Conservation (phyloP, 2,113 vertebrate genomes). For the Hymenochirus boettgeri region DNA sequence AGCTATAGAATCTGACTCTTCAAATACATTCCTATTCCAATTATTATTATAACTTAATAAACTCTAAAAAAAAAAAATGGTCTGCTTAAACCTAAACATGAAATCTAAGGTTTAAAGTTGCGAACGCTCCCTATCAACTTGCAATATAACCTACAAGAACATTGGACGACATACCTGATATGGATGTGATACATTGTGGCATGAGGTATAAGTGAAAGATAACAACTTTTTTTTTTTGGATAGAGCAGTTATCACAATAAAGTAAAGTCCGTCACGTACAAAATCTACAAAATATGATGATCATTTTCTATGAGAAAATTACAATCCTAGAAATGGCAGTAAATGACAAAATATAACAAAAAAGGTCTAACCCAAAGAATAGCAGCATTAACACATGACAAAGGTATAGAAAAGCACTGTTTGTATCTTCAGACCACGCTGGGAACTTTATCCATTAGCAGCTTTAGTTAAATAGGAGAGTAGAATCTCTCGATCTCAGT, state of each 20-base stretch:
- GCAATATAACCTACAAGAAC: conserved; percentile 36
- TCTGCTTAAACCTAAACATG: too few relatives aligned
- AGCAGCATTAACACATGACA: conserved; percentile 90
- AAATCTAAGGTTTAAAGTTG: too few relatives aligned
- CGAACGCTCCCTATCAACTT: neutral
- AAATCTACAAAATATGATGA: conserved; percentile 59
- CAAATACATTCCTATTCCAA: conserved; percentile 46
- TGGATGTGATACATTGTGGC: conserved; percentile 77
- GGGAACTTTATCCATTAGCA: conserved; percentile 88
- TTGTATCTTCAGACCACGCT: conserved; percentile 64
- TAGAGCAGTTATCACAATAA: conserved; percentile 87
- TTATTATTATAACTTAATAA: conserved; percentile 49
- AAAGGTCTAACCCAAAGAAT: conserved; percentile 78
- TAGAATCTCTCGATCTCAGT: conserved; percentile 55
- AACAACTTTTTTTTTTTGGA: conserved; percentile 79
- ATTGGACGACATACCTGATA: conserved; percentile 61
- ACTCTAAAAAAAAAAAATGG: conserved; percentile 46
- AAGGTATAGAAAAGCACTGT: conserved; percentile 79
- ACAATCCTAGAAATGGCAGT: conserved; percentile 83
- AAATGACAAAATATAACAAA: conserved; percentile 81
- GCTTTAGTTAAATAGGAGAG: conserved; percentile 79
- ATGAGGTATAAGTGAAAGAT: conserved; percentile 95
- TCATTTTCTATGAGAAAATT: conserved; percentile 96
- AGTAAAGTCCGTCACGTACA: conserved; percentile 81
- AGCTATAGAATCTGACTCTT: conserved; percentile 55